Percentiles rank a stretch among this genome's conserved stretches.
These are phyloP conservation scores for Stegostoma tigrinum DNA, from an alignment of 2,113 vertebrate genomes.

Conservation along the genomic window DNA sequence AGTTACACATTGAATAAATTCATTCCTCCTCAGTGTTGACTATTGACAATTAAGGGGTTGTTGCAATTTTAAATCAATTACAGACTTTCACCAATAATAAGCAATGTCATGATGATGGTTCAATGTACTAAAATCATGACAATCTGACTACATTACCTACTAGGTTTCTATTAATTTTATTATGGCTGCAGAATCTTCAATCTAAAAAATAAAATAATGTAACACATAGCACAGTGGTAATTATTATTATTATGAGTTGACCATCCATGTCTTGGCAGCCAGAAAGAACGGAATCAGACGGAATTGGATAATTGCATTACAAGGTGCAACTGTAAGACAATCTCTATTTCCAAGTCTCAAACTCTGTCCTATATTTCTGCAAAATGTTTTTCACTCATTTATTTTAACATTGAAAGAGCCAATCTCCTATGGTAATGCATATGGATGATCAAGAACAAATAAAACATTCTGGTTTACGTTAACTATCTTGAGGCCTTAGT, in stretches of 20 bases:
- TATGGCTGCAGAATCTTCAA: neutral
- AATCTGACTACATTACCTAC: neutral
- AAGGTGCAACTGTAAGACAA: neutral
- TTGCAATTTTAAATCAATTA: neutral
- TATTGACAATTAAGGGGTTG: neutral
- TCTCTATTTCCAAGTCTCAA: neutral
- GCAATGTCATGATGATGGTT: neutral
- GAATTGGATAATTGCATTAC: neutral
- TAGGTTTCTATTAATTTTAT: neutral
- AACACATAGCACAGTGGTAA: neutral
- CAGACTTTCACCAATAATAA: neutral
- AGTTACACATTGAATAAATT: neutral
- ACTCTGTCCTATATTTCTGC: neutral
- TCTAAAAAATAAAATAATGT: constrained; percentile 25
- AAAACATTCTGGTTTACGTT: neutral
- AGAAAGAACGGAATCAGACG: neutral
- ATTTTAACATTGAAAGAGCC: neutral
- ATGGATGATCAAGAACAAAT: neutral
- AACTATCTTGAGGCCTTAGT: neutral
- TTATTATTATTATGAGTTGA: neutral
- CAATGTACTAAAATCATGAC: neutral
- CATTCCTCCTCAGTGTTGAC: neutral
- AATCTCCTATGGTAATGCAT: neutral
- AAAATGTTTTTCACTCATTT: neutral
- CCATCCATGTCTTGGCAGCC: neutral